A percentile compares a stretch with the other conserved stretches of the same genome.
Conservation (phyloP, 2,797 vertebrate genomes). For the Anguilla megastoma region DNA sequence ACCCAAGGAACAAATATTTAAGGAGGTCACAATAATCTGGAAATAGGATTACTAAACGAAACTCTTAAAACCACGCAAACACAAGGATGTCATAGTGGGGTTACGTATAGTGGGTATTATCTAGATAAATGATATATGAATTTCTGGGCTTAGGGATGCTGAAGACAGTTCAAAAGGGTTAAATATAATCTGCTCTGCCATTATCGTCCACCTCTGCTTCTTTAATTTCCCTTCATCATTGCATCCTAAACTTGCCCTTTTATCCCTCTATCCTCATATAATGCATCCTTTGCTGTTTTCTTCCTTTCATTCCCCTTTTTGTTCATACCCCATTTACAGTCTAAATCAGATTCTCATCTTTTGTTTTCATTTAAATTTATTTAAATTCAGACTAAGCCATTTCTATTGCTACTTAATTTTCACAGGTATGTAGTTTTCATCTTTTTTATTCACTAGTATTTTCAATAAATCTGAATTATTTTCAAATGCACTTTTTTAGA, state of each 20-base stretch:
- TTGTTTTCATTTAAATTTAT: not conserved
- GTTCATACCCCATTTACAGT: not conserved
- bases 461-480: no score
- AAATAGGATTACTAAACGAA: not conserved
- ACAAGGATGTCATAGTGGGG: constrained; percentile 35
- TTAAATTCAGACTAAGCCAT: not conserved
- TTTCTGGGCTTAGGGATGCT: constrained; percentile 34
- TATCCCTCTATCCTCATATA: not conserved
- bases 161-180: constrained; percentile 36
- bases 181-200: constrained; percentile 29
- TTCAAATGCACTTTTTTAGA: no score
- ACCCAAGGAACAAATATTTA: not conserved
- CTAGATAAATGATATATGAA: constrained; percentile 37
- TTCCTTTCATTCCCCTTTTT: not conserved
- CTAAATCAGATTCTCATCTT: not conserved
- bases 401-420: not conserved
- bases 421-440: not conserved
- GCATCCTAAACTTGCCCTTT: not conserved
- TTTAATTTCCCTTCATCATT: not conserved
- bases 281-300: not conserved
- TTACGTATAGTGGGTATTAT: constrained; percentile 43
- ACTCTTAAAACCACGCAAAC: constrained; percentile 12
- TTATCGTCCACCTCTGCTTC: not conserved
- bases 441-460: not conserved
- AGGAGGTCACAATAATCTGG: not conserved